These are phyloP conservation scores for Biston stratarius DNA, from an alignment of 2,888 invertebrate species.

Conservation along the genomic window DNA sequence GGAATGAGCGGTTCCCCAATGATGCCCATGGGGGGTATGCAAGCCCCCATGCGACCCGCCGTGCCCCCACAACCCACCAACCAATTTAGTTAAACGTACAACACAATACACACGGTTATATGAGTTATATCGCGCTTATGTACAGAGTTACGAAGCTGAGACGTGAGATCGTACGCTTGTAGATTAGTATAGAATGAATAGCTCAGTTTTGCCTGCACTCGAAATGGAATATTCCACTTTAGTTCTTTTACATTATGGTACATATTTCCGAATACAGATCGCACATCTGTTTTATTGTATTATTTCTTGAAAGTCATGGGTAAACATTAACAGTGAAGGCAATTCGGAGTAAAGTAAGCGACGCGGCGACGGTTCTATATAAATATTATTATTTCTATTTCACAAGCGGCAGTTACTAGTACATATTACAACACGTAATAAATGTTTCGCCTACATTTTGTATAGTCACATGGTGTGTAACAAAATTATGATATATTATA, in stretches of 20 bases:
- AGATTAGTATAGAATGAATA: background rate
- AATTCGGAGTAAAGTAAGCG: background rate
- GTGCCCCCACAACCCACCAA: conserved; percentile 76
- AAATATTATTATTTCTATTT: conserved; percentile 19
- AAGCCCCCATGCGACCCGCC: conserved; percentile 74
- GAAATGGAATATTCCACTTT: background rate
- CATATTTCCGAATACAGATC: background rate
- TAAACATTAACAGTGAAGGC: background rate
- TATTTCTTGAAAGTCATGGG: background rate
- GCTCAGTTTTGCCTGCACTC: conserved; percentile 1
- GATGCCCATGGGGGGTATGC: conserved; percentile 75
- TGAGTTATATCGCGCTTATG: conserved; percentile 47
- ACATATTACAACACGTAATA: conserved; percentile 21
- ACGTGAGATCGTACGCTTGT: background rate
- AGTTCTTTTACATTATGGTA: background rate
- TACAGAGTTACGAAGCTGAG: conserved; percentile 47
- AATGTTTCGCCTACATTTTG: conserved; percentile 17
- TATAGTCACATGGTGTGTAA: conserved; percentile 27
- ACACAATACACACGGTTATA: conserved; percentile 23
- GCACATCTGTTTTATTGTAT: background rate
- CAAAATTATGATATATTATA: conserved; percentile 17
- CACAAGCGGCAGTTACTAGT: conserved; percentile 14
- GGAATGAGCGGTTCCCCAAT: conserved; percentile 74
- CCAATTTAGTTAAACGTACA: conserved; percentile 78
- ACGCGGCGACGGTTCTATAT: conserved; percentile 7